Conservation (phyloP, 53 echinoderm and acorn worm genomes). For the Paelopatides confundens region DNA sequence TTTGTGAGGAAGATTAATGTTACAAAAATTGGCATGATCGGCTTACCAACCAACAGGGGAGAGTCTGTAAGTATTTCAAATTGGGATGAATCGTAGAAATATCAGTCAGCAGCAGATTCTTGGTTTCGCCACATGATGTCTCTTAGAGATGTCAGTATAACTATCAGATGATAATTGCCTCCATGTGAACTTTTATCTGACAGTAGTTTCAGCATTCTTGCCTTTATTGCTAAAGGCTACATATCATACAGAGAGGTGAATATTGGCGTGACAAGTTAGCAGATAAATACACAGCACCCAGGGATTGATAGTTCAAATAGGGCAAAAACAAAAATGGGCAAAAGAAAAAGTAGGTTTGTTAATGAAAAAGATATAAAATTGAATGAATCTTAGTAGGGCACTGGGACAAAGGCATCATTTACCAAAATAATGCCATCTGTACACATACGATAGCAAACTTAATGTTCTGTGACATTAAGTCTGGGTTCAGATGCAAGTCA, state of each 20-base stretch:
- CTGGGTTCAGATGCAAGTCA: no score
- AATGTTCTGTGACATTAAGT: no score
- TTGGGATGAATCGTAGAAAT: neutral
- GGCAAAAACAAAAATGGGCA: neutral
- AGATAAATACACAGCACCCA: neutral
- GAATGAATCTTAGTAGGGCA: no score
- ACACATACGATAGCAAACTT: no score
- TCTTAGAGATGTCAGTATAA: constrained; percentile 8
- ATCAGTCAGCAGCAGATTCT: neutral
- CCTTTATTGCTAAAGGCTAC: neutral
- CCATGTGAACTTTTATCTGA: neutral
- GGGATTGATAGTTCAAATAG: neutral
- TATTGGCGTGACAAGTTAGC: neutral
- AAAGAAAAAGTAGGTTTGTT: neutral
- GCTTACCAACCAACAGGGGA: neutral
- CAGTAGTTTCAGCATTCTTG: neutral
- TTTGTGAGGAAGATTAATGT: neutral
- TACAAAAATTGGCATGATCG: neutral
- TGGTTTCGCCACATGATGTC: neutral
- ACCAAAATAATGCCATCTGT: no score
- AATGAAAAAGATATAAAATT: no score
- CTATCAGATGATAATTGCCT: neutral
- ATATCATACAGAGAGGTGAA: neutral
- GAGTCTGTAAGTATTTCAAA: neutral
- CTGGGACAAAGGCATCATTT: no score